Percentiles rank a stretch among this genome's conserved stretches.
These are phyloP conservation scores for Reinhardtius hippoglossoides DNA, from an alignment of 2,113 vertebrate species.

Conservation along the genomic window DNA sequence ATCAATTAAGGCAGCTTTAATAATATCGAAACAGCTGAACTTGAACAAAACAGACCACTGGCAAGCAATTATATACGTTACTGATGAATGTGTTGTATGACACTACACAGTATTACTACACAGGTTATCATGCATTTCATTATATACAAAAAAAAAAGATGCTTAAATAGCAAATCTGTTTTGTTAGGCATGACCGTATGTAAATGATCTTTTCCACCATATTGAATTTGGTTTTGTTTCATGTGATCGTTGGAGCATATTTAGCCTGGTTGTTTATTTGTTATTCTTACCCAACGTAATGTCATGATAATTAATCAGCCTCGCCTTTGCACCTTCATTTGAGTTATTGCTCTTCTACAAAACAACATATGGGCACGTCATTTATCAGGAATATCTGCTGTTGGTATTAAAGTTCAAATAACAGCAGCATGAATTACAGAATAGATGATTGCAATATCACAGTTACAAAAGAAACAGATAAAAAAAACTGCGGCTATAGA, in stretches of 20 bases:
- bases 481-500: neutral
- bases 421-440: slow-evolving; percentile 60
- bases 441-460: slow-evolving; percentile 50
- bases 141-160: neutral
- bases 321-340: slow-evolving; percentile 53
- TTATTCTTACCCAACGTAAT: slow-evolving; percentile 55
- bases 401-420: slow-evolving; percentile 70
- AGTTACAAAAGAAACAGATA: neutral
- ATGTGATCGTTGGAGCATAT: slow-evolving; percentile 11
- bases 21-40: neutral
- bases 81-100: neutral
- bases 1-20: neutral
- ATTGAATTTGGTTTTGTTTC: slow-evolving; percentile 19
- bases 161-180: neutral
- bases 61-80: neutral
- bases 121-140: neutral
- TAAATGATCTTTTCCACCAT: slow-evolving; percentile 7
- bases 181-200: neutral
- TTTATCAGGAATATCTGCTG: slow-evolving; percentile 74
- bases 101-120: neutral
- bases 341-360: slow-evolving; percentile 67
- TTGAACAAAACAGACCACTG: neutral
- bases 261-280: slow-evolving; percentile 32
- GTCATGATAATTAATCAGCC: slow-evolving; percentile 72
- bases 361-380: slow-evolving; percentile 64